Evolutionary conservation across 2,888 invertebrate species (phyloP).

Genomic region (Neocrepidodera transversa): DNA sequence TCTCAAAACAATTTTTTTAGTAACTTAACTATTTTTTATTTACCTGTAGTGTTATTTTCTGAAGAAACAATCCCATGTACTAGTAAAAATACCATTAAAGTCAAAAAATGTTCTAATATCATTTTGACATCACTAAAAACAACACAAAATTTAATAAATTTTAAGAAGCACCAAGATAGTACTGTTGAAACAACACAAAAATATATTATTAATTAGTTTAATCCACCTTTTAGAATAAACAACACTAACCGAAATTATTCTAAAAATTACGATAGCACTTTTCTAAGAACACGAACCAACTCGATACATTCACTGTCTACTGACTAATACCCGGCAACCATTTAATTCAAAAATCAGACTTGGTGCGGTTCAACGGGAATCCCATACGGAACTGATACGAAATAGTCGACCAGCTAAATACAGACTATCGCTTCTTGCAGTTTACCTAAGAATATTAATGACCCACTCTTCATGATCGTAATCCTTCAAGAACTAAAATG

Average conservation of each 20-base stretch:
- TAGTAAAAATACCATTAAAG: constrained; percentile 4
- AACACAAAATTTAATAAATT: neutral
- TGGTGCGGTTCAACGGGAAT: neutral
- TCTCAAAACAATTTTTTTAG: no score
- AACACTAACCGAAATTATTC: neutral
- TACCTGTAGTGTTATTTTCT: constrained; percentile 15
- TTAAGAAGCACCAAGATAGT: no score
- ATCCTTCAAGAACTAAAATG: neutral
- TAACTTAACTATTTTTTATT: neutral
- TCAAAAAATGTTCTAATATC: constrained; percentile 7
- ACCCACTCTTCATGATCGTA: neutral
- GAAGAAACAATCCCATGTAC: constrained; percentile 2
- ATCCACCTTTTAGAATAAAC: neutral
- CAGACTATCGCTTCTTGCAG: neutral
- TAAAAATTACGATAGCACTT: neutral
- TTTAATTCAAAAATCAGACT: neutral
- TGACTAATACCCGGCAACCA: neutral
- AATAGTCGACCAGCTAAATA: neutral
- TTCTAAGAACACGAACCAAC: no score
- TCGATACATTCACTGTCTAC: no score
- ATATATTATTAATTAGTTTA: neutral
- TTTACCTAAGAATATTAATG: neutral
- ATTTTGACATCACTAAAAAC: constrained; percentile 2
- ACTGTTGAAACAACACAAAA: neutral
- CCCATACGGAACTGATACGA: neutral